Evolutionary conservation across 2,888 invertebrate genomes (phyloP), one percentile per base, ranked within the genome.

Genomic region (Sesamia inferens): DNA sequence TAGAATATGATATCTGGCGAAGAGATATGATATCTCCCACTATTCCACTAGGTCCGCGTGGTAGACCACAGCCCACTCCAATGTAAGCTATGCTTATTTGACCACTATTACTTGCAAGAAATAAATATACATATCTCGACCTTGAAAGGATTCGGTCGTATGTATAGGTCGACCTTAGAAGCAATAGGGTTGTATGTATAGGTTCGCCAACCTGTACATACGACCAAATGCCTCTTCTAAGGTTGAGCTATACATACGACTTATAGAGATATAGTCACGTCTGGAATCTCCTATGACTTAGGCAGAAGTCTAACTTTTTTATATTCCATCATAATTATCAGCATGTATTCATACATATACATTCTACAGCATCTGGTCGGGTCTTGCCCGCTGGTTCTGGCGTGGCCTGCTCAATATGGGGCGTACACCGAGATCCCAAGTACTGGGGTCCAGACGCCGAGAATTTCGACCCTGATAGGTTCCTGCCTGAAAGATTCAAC

Each of bases 381-480:
- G 81, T 90, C 1, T 69, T 97, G 7, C 96, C 97, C 0, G 95
- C 93, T 48, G 97, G 96, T 14, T 94, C 94, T 1, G 94, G 95
- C 0, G 90, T 95, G 2, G 96, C 92, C n/a, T 88, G 96, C 8
- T 93, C 94, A 31, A 94, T 96, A 24, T 95, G 96, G 92, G 94
- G 94, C n/a, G 87, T 90, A 10, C 97, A 97, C 83, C 90, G 97
- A 22, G 96, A 97, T 85, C 95, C 96, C 16, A 93, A 95, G 75
- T 95, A 96, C 85, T 97, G 97, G 96, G 97, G 97, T 82, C 96
- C 97, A 0, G 94, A 97, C 71, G 97, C 97, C 0, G 96, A 97
- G 39, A 92, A 93, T 61, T 97, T 97, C 84, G 96, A 97, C 86
- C 97, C 97, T 0, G 97, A 97, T 81, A 90, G 97, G 71, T 97